Conservation (phyloP, 2,888 invertebrate genomes). For the Germaria angustata region DNA sequence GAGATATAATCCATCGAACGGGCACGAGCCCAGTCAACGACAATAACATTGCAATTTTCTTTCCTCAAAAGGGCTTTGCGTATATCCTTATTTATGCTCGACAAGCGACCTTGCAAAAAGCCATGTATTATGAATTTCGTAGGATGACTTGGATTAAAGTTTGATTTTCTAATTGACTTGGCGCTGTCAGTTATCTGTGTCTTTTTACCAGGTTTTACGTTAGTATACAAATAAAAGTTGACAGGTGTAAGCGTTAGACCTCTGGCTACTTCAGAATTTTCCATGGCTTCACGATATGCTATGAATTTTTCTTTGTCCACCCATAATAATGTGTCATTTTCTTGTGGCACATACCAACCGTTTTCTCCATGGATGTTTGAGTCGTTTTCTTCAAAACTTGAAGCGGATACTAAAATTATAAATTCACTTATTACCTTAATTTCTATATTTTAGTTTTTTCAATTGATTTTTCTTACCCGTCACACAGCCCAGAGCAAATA, state of each 20-base stretch:
- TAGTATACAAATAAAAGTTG: constrained; percentile 73
- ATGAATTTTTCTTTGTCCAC: constrained; percentile 56
- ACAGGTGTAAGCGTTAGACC: constrained; percentile 17
- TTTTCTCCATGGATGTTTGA: constrained; percentile 65
- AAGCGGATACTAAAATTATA: constrained; percentile 17
- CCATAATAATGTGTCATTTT: constrained; percentile 63
- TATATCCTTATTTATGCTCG: constrained; percentile 71
- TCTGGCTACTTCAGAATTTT: constrained; percentile 6
- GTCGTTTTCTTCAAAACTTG: constrained; percentile 39
- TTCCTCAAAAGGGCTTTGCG: constrained; percentile 81
- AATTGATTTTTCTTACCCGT: constrained; percentile 13
- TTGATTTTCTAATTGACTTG: constrained; percentile 65
- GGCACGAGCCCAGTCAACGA: constrained; percentile 83
- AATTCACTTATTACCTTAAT: not conserved
- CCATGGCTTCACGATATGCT: not conserved
- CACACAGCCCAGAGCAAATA: constrained; percentile 11
- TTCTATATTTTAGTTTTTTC: not conserved
- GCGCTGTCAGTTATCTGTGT: constrained; percentile 68
- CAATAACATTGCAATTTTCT: constrained; percentile 83
- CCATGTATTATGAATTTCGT: constrained; percentile 80
- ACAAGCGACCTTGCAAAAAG: constrained; percentile 76
- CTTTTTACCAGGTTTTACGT: constrained; percentile 70
- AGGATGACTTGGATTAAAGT: constrained; percentile 68
- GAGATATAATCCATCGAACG: constrained; percentile 82
- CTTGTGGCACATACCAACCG: constrained; percentile 68